Evolutionary conservation across 2,888 invertebrate genomes (phyloP), one percentile per base, ranked within the genome.

Genomic region (Campoplex nolae): DNA sequence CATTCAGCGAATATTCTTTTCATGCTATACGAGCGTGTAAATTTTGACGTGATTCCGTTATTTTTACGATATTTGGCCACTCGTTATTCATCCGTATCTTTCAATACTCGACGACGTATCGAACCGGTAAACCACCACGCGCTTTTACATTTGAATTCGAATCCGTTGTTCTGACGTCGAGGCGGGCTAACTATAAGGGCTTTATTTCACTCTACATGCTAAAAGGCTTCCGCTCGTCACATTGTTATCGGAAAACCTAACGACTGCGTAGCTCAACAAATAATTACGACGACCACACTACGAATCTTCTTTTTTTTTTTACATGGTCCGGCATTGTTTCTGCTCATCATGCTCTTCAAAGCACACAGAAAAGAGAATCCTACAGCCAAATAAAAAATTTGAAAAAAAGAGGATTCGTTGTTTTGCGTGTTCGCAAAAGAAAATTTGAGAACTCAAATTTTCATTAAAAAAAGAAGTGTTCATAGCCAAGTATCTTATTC

Each of bases 1-100:
- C 54, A 78, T 83, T 78, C 73, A 28, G 67, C 73, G 32, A 71
- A 77, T 73, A 77, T 73, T 73, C 71, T 71, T n/a, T 73, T 42
- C 32, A 42, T 51, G 23, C 23, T 32, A 35, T 23, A 32, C 35
- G 1, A 13, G 1, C 7, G 8, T 9, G 23, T n/a, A 48, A 32
- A 11, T 76, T 75, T 42, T 28, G 18, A 62, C 62, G 48, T 45
- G 42, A 58, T 58, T 74, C 38, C 23, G 23, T 42, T 23, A 58
- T 74, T 23, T 32, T 16, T 45, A 8, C 13, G 35, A 70, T 70
- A 62, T 83, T 62, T 28, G 68, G 58, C 45, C 75, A 58, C 75
- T 82, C 75, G 56, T 48, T 82, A 58, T 75, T 42, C 75, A 51
- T n/a, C 38, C 32, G 32, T 48, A 77, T 28, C 65, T 67, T 67